A percentile compares a stretch with the other conserved stretches of the same genome.
Evolutionary conservation across 2,113 vertebrate species (phyloP).

Genomic region (Papio anubis): DNA sequence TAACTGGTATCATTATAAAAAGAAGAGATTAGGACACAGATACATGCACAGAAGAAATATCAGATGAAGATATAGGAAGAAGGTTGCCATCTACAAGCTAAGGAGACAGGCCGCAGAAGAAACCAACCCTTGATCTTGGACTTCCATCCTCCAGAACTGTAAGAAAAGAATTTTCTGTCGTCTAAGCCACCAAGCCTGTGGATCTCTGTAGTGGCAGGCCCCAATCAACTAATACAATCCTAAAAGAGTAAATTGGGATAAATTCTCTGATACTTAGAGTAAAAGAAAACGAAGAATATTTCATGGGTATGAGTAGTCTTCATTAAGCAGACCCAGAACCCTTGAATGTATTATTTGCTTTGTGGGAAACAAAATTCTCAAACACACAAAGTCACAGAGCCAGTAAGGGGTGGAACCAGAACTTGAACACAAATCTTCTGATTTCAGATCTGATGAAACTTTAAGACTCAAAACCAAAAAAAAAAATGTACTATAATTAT

Average conservation of each 20-base stretch:
- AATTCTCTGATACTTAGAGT: background rate
- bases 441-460: background rate
- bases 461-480: background rate
- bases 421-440: background rate
- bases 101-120: background rate
- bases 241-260: background rate
- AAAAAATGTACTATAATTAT: background rate
- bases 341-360: constrained; percentile 8
- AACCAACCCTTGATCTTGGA: background rate
- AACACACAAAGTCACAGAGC: background rate
- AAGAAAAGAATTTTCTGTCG: background rate
- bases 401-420: background rate
- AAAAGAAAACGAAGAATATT: background rate
- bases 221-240: background rate
- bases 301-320: background rate
- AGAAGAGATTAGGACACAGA: background rate
- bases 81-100: background rate
- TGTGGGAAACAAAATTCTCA: constrained; percentile 9
- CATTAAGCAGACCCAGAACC: background rate
- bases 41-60: background rate
- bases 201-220: background rate
- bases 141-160: background rate
- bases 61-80: background rate
- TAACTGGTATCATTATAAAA: background rate
- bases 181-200: background rate